phyloP scores from a whole-genome alignment of 2,113 vertebrate genomes.

The Gnathonemus echidnorhynchus region DNA sequence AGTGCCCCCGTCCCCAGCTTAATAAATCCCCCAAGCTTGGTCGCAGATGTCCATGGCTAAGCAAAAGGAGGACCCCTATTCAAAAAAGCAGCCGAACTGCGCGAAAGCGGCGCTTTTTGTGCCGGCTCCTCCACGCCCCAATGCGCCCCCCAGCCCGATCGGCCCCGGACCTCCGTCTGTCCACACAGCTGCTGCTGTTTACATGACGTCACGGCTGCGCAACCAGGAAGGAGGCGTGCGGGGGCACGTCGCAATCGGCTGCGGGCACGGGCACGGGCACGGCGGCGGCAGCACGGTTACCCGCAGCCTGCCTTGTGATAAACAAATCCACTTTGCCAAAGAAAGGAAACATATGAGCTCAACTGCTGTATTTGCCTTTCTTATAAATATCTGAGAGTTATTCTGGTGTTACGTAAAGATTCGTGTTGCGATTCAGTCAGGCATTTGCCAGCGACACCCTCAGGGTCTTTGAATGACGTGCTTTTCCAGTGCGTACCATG shows the following conservation, averaged over 20 bases:
- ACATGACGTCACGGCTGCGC: conserved; percentile 58
- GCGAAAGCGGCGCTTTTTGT: neutral
- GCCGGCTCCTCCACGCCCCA: conserved; percentile 17
- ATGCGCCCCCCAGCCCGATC: neutral
- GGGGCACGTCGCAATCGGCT: conserved; percentile 16
- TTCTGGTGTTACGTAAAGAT: neutral
- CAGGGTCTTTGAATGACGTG: neutral
- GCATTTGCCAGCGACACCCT: conserved; percentile 1
- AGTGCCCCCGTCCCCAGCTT: neutral
- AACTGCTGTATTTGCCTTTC: neutral
- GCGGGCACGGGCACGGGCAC: neutral
- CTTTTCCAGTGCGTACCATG: neutral
- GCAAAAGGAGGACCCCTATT: neutral
- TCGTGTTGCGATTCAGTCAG: neutral
- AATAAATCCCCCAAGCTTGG: neutral
- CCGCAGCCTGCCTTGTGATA: neutral
- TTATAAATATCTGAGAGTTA: neutral
- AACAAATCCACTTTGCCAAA: neutral
- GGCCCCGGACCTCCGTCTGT: conserved; percentile 11
- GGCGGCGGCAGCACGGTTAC: neutral
- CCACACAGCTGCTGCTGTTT: conserved; percentile 51
- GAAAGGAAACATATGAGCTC: neutral
- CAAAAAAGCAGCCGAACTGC: neutral
- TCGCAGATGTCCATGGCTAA: neutral
- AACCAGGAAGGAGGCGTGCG: conserved; percentile 15